phyloP scores from a whole-genome alignment of 1,140 invertebrate genomes.

The Hylaeus volcanicus region DNA sequence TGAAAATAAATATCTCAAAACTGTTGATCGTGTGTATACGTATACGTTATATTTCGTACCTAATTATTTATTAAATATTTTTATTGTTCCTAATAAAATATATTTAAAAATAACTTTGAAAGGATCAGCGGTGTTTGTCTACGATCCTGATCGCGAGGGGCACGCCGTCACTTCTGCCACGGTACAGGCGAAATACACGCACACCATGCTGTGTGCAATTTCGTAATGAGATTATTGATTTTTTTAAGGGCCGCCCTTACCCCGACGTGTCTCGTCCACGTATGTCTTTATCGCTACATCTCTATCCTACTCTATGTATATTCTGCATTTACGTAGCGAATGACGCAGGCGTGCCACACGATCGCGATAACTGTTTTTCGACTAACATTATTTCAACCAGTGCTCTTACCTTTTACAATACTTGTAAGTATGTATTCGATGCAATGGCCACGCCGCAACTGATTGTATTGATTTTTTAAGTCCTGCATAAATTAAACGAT shows the following conservation, averaged over 20 bases:
- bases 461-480: constrained; percentile 5
- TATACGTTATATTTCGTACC: no score
- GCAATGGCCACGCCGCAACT: background rate
- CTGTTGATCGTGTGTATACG: no score
- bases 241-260: constrained; percentile 41
- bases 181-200: background rate
- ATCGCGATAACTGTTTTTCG: constrained; percentile 18
- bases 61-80: background rate
- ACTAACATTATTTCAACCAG: constrained; percentile 7
- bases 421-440: constrained; percentile 10
- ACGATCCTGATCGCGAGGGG: background rate
- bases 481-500: background rate
- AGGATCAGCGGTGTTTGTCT: background rate
- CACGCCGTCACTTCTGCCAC: background rate
- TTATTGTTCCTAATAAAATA: background rate
- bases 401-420: constrained; percentile 1
- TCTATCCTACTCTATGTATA: constrained; percentile 6
- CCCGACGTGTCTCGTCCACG: background rate
- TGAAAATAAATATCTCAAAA: no score
- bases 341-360: constrained; percentile 36
- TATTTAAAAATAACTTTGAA: background rate
- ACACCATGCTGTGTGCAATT: constrained; percentile 32
- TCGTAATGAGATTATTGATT: constrained; percentile 61
- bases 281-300: constrained; percentile 4
- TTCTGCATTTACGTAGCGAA: constrained; percentile 12